phyloP scores from a whole-genome alignment of 2,797 vertebrate species.

The Pantherophis alleghaniensis region DNA sequence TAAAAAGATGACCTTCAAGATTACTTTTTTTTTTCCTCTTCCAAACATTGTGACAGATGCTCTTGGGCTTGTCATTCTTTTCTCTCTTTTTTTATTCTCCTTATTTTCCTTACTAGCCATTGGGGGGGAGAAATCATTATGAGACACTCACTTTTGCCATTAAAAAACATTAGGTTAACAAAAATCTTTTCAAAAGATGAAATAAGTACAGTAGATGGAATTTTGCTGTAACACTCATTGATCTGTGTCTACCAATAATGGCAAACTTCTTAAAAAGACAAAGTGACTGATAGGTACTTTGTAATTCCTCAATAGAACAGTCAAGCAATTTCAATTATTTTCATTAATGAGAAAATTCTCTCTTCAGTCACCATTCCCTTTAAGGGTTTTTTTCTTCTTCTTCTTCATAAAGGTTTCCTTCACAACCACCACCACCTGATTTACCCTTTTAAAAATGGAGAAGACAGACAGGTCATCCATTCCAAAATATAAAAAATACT shows the following conservation, averaged over 20 bases:
- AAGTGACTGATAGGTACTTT: conserved; percentile 20
- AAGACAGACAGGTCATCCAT: neutral
- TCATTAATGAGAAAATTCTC: conserved; percentile 35
- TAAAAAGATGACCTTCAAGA: neutral
- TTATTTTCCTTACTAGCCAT: neutral
- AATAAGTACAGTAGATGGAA: conserved; percentile 9
- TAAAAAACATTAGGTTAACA: conserved; percentile 19
- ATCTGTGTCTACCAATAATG: conserved; percentile 22
- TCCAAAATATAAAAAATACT: neutral
- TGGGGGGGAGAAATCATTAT: neutral
- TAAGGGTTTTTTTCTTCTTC: neutral
- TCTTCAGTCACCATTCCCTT: conserved; percentile 1
- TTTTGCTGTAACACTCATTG: conserved; percentile 33
- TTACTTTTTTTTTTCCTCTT: neutral
- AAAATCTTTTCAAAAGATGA: conserved; percentile 3
- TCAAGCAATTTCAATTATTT: conserved; percentile 38
- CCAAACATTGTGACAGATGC: neutral
- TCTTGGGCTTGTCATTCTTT: neutral
- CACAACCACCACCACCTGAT: neutral
- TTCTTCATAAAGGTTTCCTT: neutral
- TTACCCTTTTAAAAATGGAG: neutral
- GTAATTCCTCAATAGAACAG: conserved; percentile 41
- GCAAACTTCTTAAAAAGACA: conserved; percentile 38
- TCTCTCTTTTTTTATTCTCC: too few relatives aligned
- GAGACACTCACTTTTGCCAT: conserved; percentile 1